Conservation (phyloP, 2,113 vertebrate genomes). For the Notechis scutatus region DNA sequence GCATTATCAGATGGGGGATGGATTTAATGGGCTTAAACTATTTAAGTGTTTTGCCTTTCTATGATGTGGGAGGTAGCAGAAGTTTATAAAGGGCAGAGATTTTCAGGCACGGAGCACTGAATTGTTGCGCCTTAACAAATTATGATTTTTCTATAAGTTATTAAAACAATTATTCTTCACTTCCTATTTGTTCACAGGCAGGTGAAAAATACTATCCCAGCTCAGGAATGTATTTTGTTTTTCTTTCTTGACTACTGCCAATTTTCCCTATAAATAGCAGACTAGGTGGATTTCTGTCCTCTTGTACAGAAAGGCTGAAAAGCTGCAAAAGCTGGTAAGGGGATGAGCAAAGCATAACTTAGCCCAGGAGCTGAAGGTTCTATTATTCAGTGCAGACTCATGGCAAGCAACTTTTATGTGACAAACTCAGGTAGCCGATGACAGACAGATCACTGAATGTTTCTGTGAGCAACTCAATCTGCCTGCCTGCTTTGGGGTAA, state of each 20-base stretch:
- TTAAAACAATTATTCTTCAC: neutral
- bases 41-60: neutral
- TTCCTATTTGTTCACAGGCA: neutral
- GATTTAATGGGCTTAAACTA: neutral
- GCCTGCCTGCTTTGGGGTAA: no score
- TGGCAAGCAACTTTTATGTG: no score
- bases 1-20: neutral
- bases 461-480: no score
- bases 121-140: neutral
- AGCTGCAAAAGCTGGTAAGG: neutral
- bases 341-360: neutral
- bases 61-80: neutral
- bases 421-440: no score
- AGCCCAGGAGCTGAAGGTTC: neutral
- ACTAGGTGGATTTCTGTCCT: neutral
- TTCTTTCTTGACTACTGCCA: neutral
- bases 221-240: no score
- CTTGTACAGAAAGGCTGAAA: neutral
- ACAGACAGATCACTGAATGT: no score
- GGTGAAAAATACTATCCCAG: neutral
- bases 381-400: no score
- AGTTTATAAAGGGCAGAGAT: neutral
- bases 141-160: neutral
- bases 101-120: neutral
- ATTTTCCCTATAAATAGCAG: neutral